A percentile compares a stretch with the other conserved stretches of the same genome.
phyloP scores from a whole-genome alignment of 2,888 invertebrate species.

The Hermaeophaga mercurialis region DNA sequence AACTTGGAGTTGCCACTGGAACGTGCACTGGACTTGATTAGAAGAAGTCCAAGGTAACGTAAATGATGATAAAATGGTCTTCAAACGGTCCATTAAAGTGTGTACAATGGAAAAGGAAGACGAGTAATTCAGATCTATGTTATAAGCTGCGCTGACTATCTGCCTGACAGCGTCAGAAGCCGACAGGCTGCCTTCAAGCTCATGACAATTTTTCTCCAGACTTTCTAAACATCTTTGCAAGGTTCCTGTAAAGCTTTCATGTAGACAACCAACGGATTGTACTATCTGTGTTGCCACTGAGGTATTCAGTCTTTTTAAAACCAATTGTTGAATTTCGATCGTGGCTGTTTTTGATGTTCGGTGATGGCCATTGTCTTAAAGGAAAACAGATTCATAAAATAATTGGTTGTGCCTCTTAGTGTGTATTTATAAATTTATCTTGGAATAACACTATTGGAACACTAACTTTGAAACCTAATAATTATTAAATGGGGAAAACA shows the following conservation, averaged over 20 bases:
- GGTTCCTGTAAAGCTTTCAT: constrained; percentile 83
- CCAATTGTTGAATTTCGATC: constrained; percentile 76
- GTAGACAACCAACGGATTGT: constrained; percentile 79
- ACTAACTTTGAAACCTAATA: too few species aligned
- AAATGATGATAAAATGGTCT: constrained; percentile 67
- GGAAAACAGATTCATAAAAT: too few species aligned
- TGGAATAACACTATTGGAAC: too few species aligned
- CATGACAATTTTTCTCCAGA: constrained; percentile 64
- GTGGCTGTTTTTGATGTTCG: constrained; percentile 61
- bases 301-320: constrained; percentile 74
- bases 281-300: constrained; percentile 79
- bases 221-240: constrained; percentile 75
- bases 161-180: constrained; percentile 78
- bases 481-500: too few species aligned
- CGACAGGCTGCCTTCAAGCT: constrained; percentile 60
- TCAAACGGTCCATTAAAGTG: constrained; percentile 68
- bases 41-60: constrained; percentile 64
- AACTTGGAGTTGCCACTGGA: constrained; percentile 74
- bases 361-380: constrained; percentile 39
- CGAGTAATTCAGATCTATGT: constrained; percentile 71
- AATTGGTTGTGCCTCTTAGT: too few species aligned
- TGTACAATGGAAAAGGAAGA: constrained; percentile 68
- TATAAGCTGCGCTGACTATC: constrained; percentile 75
- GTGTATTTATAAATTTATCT: too few species aligned
- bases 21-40: constrained; percentile 52